These are phyloP conservation scores for Drosophila ironensis DNA, from an alignment of 1,140 invertebrate species.

Conservation along the genomic window DNA sequence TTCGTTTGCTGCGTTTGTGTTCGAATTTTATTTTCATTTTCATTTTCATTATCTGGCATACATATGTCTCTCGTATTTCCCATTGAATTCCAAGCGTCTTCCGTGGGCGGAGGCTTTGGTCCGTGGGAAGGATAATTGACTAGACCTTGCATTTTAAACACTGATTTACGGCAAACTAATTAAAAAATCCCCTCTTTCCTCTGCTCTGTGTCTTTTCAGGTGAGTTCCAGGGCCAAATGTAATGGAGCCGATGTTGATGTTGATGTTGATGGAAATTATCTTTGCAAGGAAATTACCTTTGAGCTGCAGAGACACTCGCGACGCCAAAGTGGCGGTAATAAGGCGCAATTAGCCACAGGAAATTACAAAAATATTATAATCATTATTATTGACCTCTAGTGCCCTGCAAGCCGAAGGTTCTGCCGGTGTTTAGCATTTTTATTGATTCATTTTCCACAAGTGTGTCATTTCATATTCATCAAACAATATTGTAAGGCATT, in stretches of 20 bases:
- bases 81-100: background rate
- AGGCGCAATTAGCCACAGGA: background rate
- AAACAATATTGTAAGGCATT: no score
- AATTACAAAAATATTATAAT: background rate
- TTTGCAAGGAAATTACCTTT: background rate
- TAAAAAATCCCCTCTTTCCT: constrained; percentile 1
- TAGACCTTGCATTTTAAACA: constrained; percentile 23
- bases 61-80: background rate
- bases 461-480: no score
- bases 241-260: background rate
- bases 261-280: background rate
- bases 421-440: no score
- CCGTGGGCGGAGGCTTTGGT: background rate
- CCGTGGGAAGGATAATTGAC: constrained; percentile 24
- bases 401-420: background rate
- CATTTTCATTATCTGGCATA: background rate
- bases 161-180: constrained; percentile 28
- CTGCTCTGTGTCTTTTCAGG: constrained; percentile 40
- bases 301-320: background rate
- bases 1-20: constrained; percentile 40
- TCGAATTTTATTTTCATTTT: constrained; percentile 2
- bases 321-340: background rate
- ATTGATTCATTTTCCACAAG: no score
- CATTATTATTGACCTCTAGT: background rate
- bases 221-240: constrained; percentile 20